phyloP scores from a whole-genome alignment of 2,113 vertebrate species.

The Ramphastos sulfuratus region DNA sequence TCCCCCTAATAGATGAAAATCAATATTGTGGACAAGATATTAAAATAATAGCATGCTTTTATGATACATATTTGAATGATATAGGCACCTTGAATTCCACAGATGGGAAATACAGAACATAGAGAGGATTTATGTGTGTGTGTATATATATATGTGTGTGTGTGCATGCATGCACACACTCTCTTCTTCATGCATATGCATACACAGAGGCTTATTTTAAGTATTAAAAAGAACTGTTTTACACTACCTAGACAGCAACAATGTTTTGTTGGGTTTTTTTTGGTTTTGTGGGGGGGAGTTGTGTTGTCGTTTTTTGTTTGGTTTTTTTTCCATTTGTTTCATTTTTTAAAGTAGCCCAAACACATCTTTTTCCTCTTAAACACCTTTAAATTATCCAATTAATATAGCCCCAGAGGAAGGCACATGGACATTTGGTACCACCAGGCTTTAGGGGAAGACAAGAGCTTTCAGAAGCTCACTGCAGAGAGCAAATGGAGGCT shows the following conservation, averaged over 20 bases:
- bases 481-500: background rate
- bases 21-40: background rate
- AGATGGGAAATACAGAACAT: background rate
- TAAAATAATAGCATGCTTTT: background rate
- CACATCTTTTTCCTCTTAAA: background rate
- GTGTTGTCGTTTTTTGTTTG: too few relatives aligned
- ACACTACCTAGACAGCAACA: background rate
- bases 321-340: too few relatives aligned
- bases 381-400: background rate
- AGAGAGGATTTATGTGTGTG: background rate
- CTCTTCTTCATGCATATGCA: too few relatives aligned
- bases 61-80: background rate
- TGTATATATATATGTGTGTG: fast-evolving
- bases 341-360: background rate
- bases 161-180: background rate
- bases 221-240: background rate
- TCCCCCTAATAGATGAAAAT: background rate
- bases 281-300: too few relatives aligned
- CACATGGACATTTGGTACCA: background rate
- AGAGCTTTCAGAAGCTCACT: background rate
- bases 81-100: background rate
- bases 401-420: background rate
- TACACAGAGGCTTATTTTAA: background rate
- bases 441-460: background rate
- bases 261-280: background rate